Conservation (phyloP, 2,797 vertebrate species). For the Synaphobranchus kaupii region DNA sequence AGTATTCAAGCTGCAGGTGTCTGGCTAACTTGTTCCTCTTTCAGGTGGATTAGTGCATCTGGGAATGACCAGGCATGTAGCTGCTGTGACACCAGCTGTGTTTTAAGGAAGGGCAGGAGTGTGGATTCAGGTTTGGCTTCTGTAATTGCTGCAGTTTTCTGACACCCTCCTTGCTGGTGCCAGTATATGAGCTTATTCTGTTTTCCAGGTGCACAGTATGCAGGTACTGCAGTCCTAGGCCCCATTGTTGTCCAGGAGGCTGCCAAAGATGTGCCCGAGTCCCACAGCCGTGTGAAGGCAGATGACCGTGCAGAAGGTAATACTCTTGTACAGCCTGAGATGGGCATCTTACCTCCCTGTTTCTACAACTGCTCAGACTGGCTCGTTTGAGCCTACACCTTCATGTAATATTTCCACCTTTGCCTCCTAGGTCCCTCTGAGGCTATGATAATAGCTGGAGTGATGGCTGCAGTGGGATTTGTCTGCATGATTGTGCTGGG, state of each 20-base stretch:
- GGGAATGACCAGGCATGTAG: constrained; percentile 52
- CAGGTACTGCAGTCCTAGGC: constrained; percentile 38
- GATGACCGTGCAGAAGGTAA: constrained; percentile 34
- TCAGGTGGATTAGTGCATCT: constrained; percentile 63
- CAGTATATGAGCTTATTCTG: background rate
- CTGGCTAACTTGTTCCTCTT: background rate
- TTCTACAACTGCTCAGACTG: background rate
- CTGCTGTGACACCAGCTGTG: constrained; percentile 52
- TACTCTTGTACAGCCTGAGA: too few relatives aligned
- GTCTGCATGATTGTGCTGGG: constrained; percentile 18
- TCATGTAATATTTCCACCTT: background rate
- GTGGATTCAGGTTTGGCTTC: constrained; percentile 48
- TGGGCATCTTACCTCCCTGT: too few relatives aligned
- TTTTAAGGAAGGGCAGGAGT: constrained; percentile 38
- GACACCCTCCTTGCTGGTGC: background rate
- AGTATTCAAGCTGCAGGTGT: too few relatives aligned
- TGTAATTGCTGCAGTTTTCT: background rate
- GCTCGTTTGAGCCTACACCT: background rate
- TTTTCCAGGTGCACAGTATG: constrained; percentile 40
- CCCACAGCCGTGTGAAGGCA: background rate
- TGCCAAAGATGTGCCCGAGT: background rate
- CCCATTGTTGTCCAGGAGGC: constrained; percentile 51
- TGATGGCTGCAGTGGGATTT: constrained; percentile 27
- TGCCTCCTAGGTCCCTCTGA: constrained; percentile 28
- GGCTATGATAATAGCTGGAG: constrained; percentile 23